Base-by-base conservation (phyloP, 2,113 vertebrate species). In the Rhinopithecus roxellana region DNA sequence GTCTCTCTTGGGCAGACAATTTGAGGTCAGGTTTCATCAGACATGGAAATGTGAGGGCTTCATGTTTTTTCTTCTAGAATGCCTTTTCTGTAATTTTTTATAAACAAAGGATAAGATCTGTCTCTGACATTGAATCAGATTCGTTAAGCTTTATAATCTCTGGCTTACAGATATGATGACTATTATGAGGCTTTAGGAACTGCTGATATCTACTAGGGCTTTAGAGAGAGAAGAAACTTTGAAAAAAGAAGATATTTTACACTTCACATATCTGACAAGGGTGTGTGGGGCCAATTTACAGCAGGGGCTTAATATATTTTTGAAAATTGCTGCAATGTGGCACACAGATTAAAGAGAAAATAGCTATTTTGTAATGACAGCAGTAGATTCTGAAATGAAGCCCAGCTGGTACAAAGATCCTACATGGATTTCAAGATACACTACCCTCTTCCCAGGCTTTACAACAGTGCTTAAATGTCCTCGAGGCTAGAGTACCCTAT, bases 241-340 rank as follows among this genome's bases (percentile, higher is more conserved):
- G 88, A 40, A 69, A 93, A 94, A 97, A 70, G 72, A 94, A 97
- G 90, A 95, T 91, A 96, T 97, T 98, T 97, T 93, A 96, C n/a
- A 89, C 97, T 96, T 97, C 93, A 89, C 64, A 40, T 96, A 93
- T 82, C 97, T 98, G 97, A 98, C 97, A 96, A 97, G 97, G 96
- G 97, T 97, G 89, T 95, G 90, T 95, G 97, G 97, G 97, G 97
- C 97, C 98, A 97, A 98, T 97, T 98, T 97, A 96, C 97, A 98
- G 98, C 97, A 98, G 98, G 98, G 97, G 97, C 97, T 98, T 98
- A 98, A 98, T 98, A 98, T 98, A 97, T 97, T 98, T 98, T 98
- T 98, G 97, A 97, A 97, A 98, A 98, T 97, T 95, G 97, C 97
- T 98, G 98, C 97, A 87, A 89, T 96, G 97, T 97, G 97, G 97